Evolutionary conservation across 2,888 invertebrate genomes (phyloP).

Genomic region (Spilosoma lubricipeda): DNA sequence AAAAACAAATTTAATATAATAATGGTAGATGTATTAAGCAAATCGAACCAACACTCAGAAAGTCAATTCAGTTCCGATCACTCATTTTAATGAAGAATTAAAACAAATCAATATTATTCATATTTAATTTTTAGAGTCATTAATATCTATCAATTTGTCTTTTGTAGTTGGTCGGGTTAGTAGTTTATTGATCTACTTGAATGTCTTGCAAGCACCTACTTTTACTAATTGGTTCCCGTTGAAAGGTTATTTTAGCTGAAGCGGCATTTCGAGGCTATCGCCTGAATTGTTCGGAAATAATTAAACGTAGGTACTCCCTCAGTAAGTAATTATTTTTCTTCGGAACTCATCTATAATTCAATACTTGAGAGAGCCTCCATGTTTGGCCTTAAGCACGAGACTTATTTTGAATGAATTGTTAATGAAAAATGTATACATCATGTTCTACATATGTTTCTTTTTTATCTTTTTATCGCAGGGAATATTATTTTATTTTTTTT

Average conservation of each 20-base stretch:
- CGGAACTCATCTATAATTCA: slow-evolving; percentile 60
- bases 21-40: no score
- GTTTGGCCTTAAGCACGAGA: slow-evolving; percentile 51
- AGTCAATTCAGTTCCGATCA: no score
- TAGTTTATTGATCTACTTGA: slow-evolving; percentile 64
- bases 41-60: no score
- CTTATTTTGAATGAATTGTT: slow-evolving; percentile 36
- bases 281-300: slow-evolving; percentile 66
- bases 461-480: neutral
- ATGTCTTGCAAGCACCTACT: slow-evolving; percentile 65
- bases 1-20: no score
- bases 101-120: neutral
- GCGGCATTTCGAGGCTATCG: slow-evolving; percentile 57
- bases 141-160: slow-evolving; percentile 48
- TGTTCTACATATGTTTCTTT: slow-evolving; percentile 1
- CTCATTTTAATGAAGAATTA: no score
- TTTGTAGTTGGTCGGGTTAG: slow-evolving; percentile 58
- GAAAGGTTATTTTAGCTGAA: slow-evolving; percentile 64
- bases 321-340: slow-evolving; percentile 67
- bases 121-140: slow-evolving; percentile 31
- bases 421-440: slow-evolving; percentile 24
- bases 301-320: slow-evolving; percentile 63
- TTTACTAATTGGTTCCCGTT: slow-evolving; percentile 71
- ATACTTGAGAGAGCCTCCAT: slow-evolving; percentile 41
- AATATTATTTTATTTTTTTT: neutral